Base-by-base conservation (phyloP, 2,797 vertebrate species). In the Geotrypetes seraphini region DNA sequence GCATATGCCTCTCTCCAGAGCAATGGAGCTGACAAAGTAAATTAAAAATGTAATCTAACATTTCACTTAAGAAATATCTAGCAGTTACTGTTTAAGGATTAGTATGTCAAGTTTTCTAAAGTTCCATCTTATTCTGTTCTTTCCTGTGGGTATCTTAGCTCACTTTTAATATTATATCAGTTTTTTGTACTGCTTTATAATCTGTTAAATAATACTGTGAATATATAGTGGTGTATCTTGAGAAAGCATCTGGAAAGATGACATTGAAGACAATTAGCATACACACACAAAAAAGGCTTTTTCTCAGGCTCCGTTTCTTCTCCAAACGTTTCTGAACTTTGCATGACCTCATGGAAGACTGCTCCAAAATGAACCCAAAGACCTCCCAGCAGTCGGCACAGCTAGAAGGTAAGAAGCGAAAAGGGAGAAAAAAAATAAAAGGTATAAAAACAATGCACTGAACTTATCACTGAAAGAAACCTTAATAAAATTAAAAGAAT, bases 281-380 rank as follows among this genome's bases (percentile, higher is more conserved):
- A 36, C n/a, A n/a, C n/a, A n/a, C n/a, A n/a, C n/a, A n/a, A n/a
- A n/a, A 54, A 28, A 40, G 25, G 10, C 28, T 48, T 33, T 57
- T 58, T 65, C 40, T 54, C 36, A 39, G 60, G 47, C 28, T 6
- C 31, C 45, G 57, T 36, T 35, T 21, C 30, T 47, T 75, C 71
- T 63, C 55, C 49, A 80, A 81, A 76, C 62, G 71, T 56, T 73
- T 69, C 50, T 81, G 75, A 85, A 80, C 79, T 83, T 60, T 62
- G 16, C 15, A 13, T 77, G 75, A 85, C 78, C 79, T 75, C 43
- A 34, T 53, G 71, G 71, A 59, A 67, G 5, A 58, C 49, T 31
- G 24, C 22, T 64, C 32, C 41, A 57, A 57, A 57, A 53, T 31
- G 44, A 69, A 63, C 68, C 55, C 44, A 67, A 69, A 51, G 60